Evolutionary conservation across 2,888 invertebrate species (phyloP).

Genomic region (Itoplectis maculator): DNA sequence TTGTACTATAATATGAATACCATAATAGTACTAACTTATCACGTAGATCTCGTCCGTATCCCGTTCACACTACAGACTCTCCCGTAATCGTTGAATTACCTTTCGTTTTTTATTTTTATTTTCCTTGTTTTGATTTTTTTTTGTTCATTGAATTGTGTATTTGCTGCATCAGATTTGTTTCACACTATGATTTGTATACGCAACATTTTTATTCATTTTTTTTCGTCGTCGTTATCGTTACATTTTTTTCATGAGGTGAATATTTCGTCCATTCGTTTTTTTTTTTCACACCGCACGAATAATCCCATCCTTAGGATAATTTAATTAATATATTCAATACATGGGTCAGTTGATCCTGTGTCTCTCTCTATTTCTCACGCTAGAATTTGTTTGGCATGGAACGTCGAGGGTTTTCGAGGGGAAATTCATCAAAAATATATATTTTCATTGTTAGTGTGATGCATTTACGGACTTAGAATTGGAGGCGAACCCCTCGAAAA

Average conservation of each 20-base stretch:
- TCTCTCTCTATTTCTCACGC: slow-evolving; percentile 35
- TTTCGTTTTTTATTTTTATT: slow-evolving; percentile 5
- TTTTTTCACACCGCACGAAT: slow-evolving; percentile 60
- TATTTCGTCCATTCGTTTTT: slow-evolving; percentile 65
- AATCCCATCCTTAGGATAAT: slow-evolving; percentile 59
- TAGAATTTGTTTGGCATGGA: slow-evolving; percentile 52
- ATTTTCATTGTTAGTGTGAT: background rate
- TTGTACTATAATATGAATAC: slow-evolving; percentile 2
- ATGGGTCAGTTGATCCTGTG: slow-evolving; percentile 61
- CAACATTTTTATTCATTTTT: slow-evolving; percentile 11
- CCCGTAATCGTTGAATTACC: slow-evolving; percentile 54
- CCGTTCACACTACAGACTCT: slow-evolving; percentile 62
- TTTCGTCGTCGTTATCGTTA: slow-evolving; percentile 25
- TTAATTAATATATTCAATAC: slow-evolving; percentile 44
- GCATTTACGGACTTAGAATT: background rate
- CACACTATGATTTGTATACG: background rate
- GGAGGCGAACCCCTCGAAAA: background rate
- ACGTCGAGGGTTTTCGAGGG: slow-evolving; percentile 21
- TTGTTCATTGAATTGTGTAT: background rate
- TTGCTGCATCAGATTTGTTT: slow-evolving; percentile 45
- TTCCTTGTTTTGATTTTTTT: background rate
- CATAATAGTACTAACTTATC: slow-evolving; percentile 33
- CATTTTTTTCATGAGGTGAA: slow-evolving; percentile 46
- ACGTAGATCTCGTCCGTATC: slow-evolving; percentile 40
- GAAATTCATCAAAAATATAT: background rate